These are phyloP conservation scores for Paedocypris sp. DNA, from an alignment of 2,113 vertebrate species.

Conservation along the genomic window DNA sequence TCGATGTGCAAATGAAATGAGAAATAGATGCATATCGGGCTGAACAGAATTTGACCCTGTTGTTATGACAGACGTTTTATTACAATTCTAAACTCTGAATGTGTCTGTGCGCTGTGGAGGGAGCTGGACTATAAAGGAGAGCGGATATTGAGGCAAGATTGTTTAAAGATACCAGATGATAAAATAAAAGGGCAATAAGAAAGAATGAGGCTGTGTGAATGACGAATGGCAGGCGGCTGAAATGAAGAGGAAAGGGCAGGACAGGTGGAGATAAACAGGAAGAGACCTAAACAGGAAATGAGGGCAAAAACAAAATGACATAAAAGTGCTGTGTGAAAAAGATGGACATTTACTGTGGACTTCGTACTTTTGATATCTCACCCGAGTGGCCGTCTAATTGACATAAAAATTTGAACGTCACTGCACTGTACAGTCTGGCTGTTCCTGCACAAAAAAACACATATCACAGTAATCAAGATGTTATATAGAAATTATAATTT, in stretches of 20 bases:
- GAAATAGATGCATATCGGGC: not conserved
- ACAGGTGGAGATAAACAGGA: slow-evolving; percentile 23
- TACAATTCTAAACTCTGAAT: not conserved
- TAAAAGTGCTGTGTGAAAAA: slow-evolving; percentile 5
- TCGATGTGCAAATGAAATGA: not conserved
- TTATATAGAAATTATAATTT: too few relatives aligned
- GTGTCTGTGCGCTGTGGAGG: not conserved
- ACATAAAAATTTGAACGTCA: slow-evolving; percentile 68
- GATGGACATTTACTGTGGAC: slow-evolving; percentile 25
- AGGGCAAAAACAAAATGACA: slow-evolving; percentile 1
- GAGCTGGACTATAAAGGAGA: not conserved
- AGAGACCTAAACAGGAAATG: slow-evolving; percentile 6
- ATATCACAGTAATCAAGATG: not conserved
- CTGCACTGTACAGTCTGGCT: slow-evolving; percentile 70
- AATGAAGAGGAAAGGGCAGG: slow-evolving; percentile 1
- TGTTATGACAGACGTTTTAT: slow-evolving; percentile 11
- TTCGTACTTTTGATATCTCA: slow-evolving; percentile 86
- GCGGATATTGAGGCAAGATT: slow-evolving; percentile 12
- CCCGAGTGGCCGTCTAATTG: slow-evolving; percentile 76
- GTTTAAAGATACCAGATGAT: not conserved
- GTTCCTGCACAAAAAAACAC: slow-evolving; percentile 60
- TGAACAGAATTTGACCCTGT: slow-evolving; percentile 24
- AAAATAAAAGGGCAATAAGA: not conserved
- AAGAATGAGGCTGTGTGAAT: not conserved
- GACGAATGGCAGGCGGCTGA: slow-evolving; percentile 7